These are phyloP conservation scores for Zelostemma sp. DNA, from an alignment of 1,140 invertebrate genomes.

Conservation along the genomic window DNA sequence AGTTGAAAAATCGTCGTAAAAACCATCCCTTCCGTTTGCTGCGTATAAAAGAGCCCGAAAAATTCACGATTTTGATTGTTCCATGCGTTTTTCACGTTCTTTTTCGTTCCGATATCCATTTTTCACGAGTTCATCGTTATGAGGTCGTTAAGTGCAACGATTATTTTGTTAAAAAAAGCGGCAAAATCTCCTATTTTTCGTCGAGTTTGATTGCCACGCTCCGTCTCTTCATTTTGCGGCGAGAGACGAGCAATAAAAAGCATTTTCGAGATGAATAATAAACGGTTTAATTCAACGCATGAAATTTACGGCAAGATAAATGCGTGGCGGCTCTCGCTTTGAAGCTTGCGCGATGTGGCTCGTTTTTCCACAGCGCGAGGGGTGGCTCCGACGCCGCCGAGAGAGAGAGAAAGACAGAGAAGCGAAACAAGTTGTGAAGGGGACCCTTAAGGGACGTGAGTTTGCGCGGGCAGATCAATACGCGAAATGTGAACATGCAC, in stretches of 20 bases:
- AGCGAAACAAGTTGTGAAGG: slow-evolving; percentile 39
- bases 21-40: background rate
- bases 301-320: too few species aligned
- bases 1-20: background rate
- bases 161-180: too few species aligned
- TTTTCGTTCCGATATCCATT: background rate
- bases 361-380: background rate
- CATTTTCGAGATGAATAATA: too few species aligned
- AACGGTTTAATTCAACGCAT: too few species aligned
- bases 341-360: slow-evolving; percentile 32
- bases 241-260: too few species aligned
- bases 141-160: background rate
- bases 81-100: background rate
- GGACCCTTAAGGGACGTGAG: slow-evolving; percentile 59
- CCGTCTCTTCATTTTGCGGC: too few species aligned
- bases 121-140: background rate
- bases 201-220: too few species aligned
- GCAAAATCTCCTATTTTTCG: too few species aligned
- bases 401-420: slow-evolving; percentile 14
- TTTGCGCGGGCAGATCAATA: slow-evolving; percentile 69
- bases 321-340: slow-evolving; percentile 7
- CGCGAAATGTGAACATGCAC: too few species aligned
- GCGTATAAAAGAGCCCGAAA: background rate
- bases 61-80: background rate
- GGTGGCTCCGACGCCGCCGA: slow-evolving; percentile 24